These are phyloP conservation scores for Clarias macrocephalus DNA, from an alignment of 2,113 vertebrate species.

Conservation along the genomic window DNA sequence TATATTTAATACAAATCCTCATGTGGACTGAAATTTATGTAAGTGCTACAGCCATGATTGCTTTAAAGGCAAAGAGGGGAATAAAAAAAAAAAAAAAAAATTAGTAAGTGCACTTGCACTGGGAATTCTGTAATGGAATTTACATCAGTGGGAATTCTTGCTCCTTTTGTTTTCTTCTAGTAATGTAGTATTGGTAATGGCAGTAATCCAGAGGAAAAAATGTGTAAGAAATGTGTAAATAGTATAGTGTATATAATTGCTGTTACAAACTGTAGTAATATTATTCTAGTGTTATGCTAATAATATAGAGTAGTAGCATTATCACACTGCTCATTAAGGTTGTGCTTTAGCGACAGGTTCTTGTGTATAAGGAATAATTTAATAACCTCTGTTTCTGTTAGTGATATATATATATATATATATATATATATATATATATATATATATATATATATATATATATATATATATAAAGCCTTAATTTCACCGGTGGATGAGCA, in stretches of 20 bases:
- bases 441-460: not conserved
- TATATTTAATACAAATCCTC: not conserved
- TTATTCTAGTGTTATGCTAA: not conserved
- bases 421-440: not conserved
- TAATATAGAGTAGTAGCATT: not conserved
- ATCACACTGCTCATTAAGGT: not conserved
- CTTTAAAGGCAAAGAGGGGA: not conserved
- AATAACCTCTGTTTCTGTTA: not conserved
- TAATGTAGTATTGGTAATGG: not conserved
- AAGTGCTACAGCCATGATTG: not conserved
- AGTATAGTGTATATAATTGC: not conserved
- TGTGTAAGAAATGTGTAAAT: not conserved
- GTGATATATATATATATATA: not conserved
- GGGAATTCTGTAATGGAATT: not conserved
- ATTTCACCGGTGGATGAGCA: constrained; percentile 19
- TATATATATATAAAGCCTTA: not conserved
- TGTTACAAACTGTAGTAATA: too few species aligned
- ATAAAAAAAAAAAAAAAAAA: not conserved
- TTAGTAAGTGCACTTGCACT: not conserved
- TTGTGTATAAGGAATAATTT: not conserved
- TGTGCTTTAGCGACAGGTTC: not conserved
- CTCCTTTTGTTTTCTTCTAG: not conserved
- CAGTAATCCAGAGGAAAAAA: not conserved
- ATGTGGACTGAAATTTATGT: not conserved
- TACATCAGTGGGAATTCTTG: not conserved